These are phyloP conservation scores for Podocnemis expansa DNA, from an alignment of 2,113 vertebrate genomes.

Conservation along the genomic window DNA sequence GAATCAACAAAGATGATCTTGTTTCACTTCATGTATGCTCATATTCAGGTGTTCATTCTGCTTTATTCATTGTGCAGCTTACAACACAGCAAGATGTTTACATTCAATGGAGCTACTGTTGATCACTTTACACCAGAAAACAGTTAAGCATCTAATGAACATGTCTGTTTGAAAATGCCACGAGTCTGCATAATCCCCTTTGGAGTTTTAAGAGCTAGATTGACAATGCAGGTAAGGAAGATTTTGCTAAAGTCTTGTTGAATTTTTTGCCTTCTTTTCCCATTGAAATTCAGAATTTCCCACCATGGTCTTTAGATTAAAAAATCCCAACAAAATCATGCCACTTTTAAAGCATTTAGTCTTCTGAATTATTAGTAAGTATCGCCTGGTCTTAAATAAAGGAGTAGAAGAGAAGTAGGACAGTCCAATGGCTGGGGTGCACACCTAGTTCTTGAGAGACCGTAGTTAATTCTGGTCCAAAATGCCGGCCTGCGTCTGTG, in stretches of 20 bases:
- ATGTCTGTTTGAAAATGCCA: fast-evolving
- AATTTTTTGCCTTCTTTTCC: background rate
- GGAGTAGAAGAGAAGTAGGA: background rate
- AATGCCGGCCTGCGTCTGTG: background rate
- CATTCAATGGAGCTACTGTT: fast-evolving
- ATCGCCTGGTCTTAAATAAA: fast-evolving
- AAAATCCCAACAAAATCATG: background rate
- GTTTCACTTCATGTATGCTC: background rate
- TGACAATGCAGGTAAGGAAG: background rate
- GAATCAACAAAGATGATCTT: background rate
- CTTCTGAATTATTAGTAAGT: background rate
- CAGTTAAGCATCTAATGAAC: background rate
- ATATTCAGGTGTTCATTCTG: background rate
- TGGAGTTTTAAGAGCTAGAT: fast-evolving
- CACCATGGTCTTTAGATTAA: background rate
- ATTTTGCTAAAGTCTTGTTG: background rate
- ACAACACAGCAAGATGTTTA: fast-evolving
- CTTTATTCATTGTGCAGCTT: background rate
- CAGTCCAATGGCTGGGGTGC: background rate
- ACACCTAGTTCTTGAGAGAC: background rate
- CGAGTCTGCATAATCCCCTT: fast-evolving
- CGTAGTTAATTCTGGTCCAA: background rate
- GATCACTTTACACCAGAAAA: fast-evolving
- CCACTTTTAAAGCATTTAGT: background rate
- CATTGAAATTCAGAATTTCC: background rate